phyloP scores from a whole-genome alignment of 2,888 invertebrate genomes.

The Crepidodera aurea region DNA sequence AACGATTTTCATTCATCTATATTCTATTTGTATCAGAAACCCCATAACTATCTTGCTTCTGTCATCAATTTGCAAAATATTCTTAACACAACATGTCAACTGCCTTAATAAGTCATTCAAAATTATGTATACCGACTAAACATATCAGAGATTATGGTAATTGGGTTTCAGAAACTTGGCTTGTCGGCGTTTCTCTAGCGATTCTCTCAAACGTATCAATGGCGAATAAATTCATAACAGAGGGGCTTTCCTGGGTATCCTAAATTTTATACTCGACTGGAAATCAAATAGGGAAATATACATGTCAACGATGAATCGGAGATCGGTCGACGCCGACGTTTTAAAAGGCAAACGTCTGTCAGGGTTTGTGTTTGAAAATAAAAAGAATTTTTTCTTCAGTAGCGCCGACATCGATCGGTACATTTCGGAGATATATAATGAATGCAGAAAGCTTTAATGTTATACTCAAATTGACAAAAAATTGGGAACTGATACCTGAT shows the following conservation, averaged over 20 bases:
- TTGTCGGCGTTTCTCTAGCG: neutral
- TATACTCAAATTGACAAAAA: too few species aligned
- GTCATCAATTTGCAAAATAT: neutral
- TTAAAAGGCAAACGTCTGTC: slow-evolving; percentile 15
- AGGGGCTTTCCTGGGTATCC: slow-evolving; percentile 1
- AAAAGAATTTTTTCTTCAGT: too few species aligned
- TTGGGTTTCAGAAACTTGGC: neutral
- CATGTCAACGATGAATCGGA: slow-evolving; percentile 20
- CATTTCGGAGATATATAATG: too few species aligned
- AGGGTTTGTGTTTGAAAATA: neutral
- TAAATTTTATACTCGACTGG: slow-evolving; percentile 1
- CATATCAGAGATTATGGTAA: slow-evolving; percentile 6
- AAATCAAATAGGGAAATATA: slow-evolving; percentile 26
- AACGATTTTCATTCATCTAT: too few species aligned
- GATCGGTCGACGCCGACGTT: slow-evolving; percentile 1
- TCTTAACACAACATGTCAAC: neutral
- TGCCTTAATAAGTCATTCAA: neutral
- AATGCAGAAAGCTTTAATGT: too few species aligned
- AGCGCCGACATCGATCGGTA: too few species aligned
- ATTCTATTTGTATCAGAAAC: too few species aligned
- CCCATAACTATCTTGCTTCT: too few species aligned
- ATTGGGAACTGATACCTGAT: too few species aligned
- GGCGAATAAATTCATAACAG: slow-evolving; percentile 11
- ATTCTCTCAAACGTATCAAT: slow-evolving; percentile 5
- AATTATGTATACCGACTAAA: neutral